Conservation (phyloP, 2,113 vertebrate genomes). For the Ciconia stormi region DNA sequence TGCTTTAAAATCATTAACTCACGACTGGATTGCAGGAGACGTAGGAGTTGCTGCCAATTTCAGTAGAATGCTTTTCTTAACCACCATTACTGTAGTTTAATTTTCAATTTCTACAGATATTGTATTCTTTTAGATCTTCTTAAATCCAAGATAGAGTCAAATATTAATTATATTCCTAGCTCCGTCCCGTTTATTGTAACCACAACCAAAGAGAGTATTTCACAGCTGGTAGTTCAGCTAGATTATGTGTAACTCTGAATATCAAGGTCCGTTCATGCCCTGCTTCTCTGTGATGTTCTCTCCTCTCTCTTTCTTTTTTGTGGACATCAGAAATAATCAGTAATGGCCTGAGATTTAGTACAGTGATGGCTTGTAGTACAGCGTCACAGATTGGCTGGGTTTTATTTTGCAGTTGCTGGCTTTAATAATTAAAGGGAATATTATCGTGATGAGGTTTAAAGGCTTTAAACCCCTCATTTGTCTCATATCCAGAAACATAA, state of each 20-base stretch:
- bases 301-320: neutral
- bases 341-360: neutral
- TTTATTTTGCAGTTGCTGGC: neutral
- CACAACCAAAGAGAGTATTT: neutral
- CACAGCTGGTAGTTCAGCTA: neutral
- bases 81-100: neutral
- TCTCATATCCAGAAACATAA: neutral
- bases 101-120: neutral
- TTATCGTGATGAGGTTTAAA: neutral
- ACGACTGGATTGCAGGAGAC: neutral
- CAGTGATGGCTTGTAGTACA: neutral
- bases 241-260: neutral
- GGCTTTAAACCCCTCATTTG: neutral
- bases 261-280: neutral
- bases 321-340: neutral
- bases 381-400: neutral
- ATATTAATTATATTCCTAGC: neutral
- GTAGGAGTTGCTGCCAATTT: neutral
- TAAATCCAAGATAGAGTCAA: neutral
- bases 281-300: neutral
- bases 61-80: neutral
- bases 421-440: neutral
- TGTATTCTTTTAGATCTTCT: neutral
- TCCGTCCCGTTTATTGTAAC: neutral
- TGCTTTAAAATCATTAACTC: neutral